These are phyloP conservation scores for Amblyopsis hoosieri DNA, from an alignment of 2,797 vertebrate genomes.

Conservation along the genomic window DNA sequence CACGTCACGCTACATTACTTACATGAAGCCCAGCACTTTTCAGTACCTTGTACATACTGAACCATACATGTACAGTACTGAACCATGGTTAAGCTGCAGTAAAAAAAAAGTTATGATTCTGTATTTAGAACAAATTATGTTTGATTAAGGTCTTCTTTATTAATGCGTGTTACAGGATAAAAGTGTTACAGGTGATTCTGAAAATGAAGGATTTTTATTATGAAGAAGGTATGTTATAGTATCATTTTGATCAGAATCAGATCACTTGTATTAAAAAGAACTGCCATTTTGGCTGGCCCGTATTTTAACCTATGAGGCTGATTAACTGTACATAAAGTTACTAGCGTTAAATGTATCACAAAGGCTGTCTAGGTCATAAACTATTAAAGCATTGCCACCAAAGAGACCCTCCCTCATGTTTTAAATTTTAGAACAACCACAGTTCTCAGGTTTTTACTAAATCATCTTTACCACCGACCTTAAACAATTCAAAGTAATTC, in stretches of 20 bases:
- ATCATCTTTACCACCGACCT: constrained; percentile 32
- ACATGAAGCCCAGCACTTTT: constrained; percentile 75
- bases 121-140: constrained; percentile 38
- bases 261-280: neutral
- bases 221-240: neutral
- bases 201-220: constrained; percentile 34
- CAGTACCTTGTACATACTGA: constrained; percentile 65
- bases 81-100: constrained; percentile 64
- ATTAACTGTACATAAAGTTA: neutral
- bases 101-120: constrained; percentile 32
- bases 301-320: neutral
- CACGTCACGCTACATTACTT: constrained; percentile 49
- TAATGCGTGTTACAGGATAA: constrained; percentile 29
- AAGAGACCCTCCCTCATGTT: neutral
- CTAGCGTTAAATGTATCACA: neutral
- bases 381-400: neutral
- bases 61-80: constrained; percentile 64
- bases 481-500: constrained; percentile 11
- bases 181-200: constrained; percentile 21
- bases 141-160: constrained; percentile 37
- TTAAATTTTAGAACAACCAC: constrained; percentile 11
- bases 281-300: no score
- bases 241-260: neutral
- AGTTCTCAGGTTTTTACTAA: constrained; percentile 41
- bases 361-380: no score